A percentile compares a stretch with the other conserved stretches of the same genome.
These are phyloP conservation scores for Heloderma charlesbogerti DNA, from an alignment of 2,113 vertebrate species.

Conservation along the genomic window DNA sequence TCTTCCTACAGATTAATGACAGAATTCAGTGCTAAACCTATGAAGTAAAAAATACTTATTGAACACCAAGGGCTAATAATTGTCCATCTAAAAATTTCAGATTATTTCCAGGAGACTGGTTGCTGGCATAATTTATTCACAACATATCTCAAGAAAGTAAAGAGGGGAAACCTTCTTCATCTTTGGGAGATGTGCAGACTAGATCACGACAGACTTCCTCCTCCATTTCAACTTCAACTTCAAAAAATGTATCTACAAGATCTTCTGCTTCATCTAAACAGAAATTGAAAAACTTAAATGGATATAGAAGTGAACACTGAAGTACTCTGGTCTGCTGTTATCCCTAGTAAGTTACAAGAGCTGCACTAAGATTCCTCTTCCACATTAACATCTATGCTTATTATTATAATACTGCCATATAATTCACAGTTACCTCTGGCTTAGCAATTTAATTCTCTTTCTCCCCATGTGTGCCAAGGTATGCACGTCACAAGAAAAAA, in stretches of 20 bases:
- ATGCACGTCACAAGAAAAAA: not conserved
- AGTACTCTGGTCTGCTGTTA: not conserved
- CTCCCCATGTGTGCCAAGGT: not conserved
- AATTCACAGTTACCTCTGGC: not conserved
- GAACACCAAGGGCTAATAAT: not conserved
- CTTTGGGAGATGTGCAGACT: constrained; percentile 94
- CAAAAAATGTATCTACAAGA: constrained; percentile 95
- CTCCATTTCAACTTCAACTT: constrained; percentile 98
- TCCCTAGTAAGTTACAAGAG: not conserved
- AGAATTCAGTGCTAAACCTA: not conserved
- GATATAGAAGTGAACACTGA: not conserved
- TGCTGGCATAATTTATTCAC: not conserved
- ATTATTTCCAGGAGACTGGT: not conserved
- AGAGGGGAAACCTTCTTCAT: constrained; percentile 91
- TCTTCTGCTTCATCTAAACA: constrained; percentile 88
- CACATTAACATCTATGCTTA: not conserved
- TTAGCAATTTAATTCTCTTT: not conserved
- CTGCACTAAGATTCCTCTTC: not conserved
- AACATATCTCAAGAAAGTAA: constrained; percentile 47
- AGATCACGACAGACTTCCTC: constrained; percentile 96
- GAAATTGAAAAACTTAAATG: constrained; percentile 27
- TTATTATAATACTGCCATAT: not conserved
- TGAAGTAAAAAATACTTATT: not conserved
- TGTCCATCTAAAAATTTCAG: not conserved
- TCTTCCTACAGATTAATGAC: not conserved